Base-by-base conservation (phyloP, 2,888 invertebrate species). In the Cryptus viduatorius region DNA sequence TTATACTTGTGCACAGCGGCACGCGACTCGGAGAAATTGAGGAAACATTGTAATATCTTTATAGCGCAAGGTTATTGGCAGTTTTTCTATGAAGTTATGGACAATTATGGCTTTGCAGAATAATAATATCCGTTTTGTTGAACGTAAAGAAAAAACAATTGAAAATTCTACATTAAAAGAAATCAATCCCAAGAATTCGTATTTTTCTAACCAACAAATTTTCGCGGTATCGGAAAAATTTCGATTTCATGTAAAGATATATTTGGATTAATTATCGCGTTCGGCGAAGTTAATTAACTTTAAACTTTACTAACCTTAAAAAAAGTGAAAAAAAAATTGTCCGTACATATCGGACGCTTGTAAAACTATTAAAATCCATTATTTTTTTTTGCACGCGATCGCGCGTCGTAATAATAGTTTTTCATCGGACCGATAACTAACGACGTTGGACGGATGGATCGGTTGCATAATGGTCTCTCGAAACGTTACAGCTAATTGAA, bases 51-150 rank as follows among this genome's bases (percentile, higher is more conserved):
- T 44, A 14, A 69, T 44, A 77, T 82, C 65, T 37, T 65, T 14
- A 46, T 31, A 31, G 64, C 31, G 64, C 76, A 77, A 82, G 76
- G 71, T 71, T 77, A 61, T 82, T 65, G 64, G 31, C 44, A 29
- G 64, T 19, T 37, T 77, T 42, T 4, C 5, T 12, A 44, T n/a
- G 14, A 56, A 16, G 42, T 53, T 56, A 46, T 53, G 31, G 37
- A 44, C 48, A 14, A 44, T 61, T 53, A 76, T 69, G 14, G 42
- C 42, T 16, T 44, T 10, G 42, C n/a, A 59, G 16, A 42, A 29
- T 44, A 56, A 24, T 14, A 46, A 37, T 8, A 8, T 37, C 4
- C 4, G 4, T 37, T 37, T 5, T 67, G 5, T 19, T 14, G 10
- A 2, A 67, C 12, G 16, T n/a, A 37, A 4, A 8, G 29, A 67